Conservation (phyloP, 2,113 vertebrate species). For the Oxygymnocypris stewartii region DNA sequence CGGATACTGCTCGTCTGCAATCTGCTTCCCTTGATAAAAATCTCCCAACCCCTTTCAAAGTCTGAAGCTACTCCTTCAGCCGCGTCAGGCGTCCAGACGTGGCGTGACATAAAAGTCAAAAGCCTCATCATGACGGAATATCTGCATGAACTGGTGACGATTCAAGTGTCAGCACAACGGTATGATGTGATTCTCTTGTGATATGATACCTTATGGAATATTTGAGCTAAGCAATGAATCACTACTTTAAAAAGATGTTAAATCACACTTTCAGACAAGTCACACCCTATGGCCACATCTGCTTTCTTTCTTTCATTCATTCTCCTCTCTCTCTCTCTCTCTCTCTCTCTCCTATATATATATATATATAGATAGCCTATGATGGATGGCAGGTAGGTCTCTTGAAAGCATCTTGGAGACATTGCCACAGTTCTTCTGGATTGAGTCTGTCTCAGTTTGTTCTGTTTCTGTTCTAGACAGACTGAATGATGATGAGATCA, state of each 20-base stretch:
- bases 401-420: too few relatives aligned
- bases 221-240: constrained; percentile 10
- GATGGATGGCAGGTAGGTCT: too few relatives aligned
- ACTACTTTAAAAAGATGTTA: neutral
- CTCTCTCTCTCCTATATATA: too few relatives aligned
- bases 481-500: too few relatives aligned
- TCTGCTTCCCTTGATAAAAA: constrained; percentile 35
- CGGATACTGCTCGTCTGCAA: constrained; percentile 1
- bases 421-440: too few relatives aligned
- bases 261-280: neutral
- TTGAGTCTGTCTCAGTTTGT: too few relatives aligned
- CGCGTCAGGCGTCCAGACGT: constrained; percentile 3
- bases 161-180: neutral
- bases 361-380: too few relatives aligned
- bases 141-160: constrained; percentile 25
- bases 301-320: neutral
- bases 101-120: constrained; percentile 1
- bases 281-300: neutral
- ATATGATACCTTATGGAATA: constrained; percentile 5
- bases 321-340: neutral
- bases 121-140: neutral
- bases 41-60: constrained; percentile 18
- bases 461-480: too few relatives aligned
- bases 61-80: neutral
- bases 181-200: neutral